Conservation (phyloP, 2,113 vertebrate genomes). For the Cynoglossus semilaevis region DNA sequence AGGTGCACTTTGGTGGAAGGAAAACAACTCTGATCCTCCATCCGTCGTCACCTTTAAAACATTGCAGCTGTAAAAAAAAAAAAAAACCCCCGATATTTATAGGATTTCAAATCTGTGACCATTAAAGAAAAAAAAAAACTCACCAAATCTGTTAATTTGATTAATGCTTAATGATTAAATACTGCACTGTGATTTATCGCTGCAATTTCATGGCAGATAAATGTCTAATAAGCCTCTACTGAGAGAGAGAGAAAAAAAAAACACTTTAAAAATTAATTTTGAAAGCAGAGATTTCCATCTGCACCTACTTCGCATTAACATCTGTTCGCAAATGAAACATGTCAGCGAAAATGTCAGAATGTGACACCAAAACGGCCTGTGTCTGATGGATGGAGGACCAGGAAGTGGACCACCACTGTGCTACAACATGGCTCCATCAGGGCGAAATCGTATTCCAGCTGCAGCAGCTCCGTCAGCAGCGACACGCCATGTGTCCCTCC, state of each 20-base stretch:
- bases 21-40: constrained; percentile 38
- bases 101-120: constrained; percentile 4
- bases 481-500: constrained; percentile 59
- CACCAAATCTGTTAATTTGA: too few relatives aligned
- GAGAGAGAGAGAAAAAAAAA: constrained; percentile 59
- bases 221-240: constrained; percentile 47
- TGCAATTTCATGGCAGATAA: constrained; percentile 43
- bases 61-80: not conserved
- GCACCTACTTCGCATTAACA: constrained; percentile 64
- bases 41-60: constrained; percentile 20
- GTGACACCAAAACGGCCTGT: constrained; percentile 70
- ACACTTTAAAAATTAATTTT: constrained; percentile 51
- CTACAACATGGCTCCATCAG: constrained; percentile 74
- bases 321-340: constrained; percentile 71
- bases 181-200: not conserved
- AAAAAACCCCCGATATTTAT: too few relatives aligned
- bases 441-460: constrained; percentile 65
- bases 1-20: constrained; percentile 63
- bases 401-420: constrained; percentile 77
- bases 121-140: too few relatives aligned
- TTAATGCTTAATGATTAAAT: too few relatives aligned
- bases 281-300: constrained; percentile 64
- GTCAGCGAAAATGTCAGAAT: constrained; percentile 68
- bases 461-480: constrained; percentile 65
- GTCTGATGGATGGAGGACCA: constrained; percentile 73